Conservation (phyloP, 2,113 vertebrate species). For the Prunella himalayana region DNA sequence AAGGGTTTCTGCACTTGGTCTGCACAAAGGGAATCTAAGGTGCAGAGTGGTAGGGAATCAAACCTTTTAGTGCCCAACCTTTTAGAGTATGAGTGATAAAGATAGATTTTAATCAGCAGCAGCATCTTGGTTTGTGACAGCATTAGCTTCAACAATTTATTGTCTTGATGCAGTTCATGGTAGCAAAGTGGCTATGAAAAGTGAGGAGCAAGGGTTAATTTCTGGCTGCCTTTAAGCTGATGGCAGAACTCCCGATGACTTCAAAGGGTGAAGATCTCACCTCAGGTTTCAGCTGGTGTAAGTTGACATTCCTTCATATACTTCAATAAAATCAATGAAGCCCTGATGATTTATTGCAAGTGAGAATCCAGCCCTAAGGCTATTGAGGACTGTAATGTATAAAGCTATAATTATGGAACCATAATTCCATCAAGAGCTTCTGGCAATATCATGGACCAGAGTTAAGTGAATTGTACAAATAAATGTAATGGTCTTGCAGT, state of each 20-base stretch:
- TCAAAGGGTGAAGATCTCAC: constrained; percentile 30
- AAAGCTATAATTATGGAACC: constrained; percentile 47
- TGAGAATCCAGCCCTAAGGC: constrained; percentile 22
- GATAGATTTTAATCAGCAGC: not conserved
- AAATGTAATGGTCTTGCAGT: constrained; percentile 16
- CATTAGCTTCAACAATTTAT: not conserved
- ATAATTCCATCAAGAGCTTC: constrained; percentile 57
- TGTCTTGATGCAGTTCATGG: not conserved
- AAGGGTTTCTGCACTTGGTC: not conserved
- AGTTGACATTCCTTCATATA: constrained; percentile 26
- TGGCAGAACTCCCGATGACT: not conserved
- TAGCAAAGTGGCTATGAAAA: not conserved
- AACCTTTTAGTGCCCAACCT: not conserved
- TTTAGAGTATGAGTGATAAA: not conserved
- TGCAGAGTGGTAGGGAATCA: not conserved
- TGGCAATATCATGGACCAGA: not conserved
- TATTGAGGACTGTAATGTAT: constrained; percentile 44
- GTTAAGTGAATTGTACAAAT: constrained; percentile 58
- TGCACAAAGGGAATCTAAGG: not conserved
- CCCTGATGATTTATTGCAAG: constrained; percentile 44
- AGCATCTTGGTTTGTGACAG: not conserved
- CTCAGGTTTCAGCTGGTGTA: not conserved
- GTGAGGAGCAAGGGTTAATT: constrained; percentile 33
- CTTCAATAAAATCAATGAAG: constrained; percentile 38
- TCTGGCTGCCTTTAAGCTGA: not conserved